Evolutionary conservation across 2,797 vertebrate genomes (phyloP).

Genomic region (Phataginus tetradactyla): DNA sequence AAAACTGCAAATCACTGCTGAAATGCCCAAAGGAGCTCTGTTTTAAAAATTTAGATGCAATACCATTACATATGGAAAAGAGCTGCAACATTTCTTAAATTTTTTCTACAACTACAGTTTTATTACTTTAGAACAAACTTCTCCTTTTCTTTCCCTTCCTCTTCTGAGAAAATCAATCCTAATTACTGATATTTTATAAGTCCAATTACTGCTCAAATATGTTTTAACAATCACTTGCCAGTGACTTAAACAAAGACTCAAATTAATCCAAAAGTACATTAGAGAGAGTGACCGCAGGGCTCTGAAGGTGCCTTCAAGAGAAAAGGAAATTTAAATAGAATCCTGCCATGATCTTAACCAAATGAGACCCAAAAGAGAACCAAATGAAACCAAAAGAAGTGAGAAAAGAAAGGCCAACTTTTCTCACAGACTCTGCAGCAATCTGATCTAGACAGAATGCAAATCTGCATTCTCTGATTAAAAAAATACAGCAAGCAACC

Average conservation of each 20-base stretch:
- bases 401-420: conserved; percentile 22
- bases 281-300: background rate
- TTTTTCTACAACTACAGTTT: background rate
- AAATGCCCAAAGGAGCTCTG: background rate
- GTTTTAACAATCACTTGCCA: conserved; percentile 21
- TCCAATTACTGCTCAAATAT: background rate
- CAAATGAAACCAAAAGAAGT: background rate
- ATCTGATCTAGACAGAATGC: background rate
- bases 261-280: conserved; percentile 46
- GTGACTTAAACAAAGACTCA: conserved; percentile 80
- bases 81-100: background rate
- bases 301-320: background rate
- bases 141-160: background rate
- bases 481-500: background rate
- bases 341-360: background rate
- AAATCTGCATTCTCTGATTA: background rate
- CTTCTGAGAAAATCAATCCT: background rate
- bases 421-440: background rate
- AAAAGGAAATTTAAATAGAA: background rate
- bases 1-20: background rate
- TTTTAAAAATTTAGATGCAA: conserved; percentile 30
- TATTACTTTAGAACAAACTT: background rate
- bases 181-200: conserved; percentile 14
- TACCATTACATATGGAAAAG: background rate
- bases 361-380: background rate